A percentile compares a stretch with the other conserved stretches of the same genome.
These are phyloP conservation scores for Halcyon chelicuti DNA, from an alignment of 2,797 vertebrate species.

Conservation along the genomic window DNA sequence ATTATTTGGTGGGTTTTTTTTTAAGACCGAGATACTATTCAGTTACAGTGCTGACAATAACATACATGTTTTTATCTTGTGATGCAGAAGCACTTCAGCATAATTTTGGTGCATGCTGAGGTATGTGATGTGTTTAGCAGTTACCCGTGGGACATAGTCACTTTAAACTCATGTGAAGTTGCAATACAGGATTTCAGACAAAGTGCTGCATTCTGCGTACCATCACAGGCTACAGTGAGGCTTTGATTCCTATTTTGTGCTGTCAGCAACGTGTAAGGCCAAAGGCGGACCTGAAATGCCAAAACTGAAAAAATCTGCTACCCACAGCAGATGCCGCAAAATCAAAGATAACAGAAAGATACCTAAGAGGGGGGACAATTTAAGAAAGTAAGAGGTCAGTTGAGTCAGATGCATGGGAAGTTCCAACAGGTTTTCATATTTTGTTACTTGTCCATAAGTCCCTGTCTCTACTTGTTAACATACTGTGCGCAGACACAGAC, in stretches of 20 bases:
- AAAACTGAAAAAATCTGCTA: neutral
- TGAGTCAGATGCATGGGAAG: neutral
- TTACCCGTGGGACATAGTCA: neutral
- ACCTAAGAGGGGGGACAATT: neutral
- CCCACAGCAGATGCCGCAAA: neutral
- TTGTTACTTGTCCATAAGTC: neutral
- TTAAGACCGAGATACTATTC: neutral
- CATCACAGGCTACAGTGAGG: neutral
- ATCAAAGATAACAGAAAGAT: neutral
- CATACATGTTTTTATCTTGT: neutral
- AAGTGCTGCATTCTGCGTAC: neutral
- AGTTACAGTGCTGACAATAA: neutral
- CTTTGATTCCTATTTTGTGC: neutral
- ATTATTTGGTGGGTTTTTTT: neutral
- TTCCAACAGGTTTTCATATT: neutral
- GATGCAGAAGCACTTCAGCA: neutral
- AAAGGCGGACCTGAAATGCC: neutral
- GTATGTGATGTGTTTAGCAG: neutral
- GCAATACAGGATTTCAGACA: neutral
- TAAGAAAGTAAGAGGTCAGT: neutral
- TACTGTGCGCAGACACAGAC: neutral
- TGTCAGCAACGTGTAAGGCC: neutral
- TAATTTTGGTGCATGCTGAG: rapidly evolving
- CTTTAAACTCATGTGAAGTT: neutral
- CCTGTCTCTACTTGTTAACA: neutral